Evolutionary conservation across 2,797 vertebrate species (phyloP).

Genomic region (Xiphophorus birchmanni): DNA sequence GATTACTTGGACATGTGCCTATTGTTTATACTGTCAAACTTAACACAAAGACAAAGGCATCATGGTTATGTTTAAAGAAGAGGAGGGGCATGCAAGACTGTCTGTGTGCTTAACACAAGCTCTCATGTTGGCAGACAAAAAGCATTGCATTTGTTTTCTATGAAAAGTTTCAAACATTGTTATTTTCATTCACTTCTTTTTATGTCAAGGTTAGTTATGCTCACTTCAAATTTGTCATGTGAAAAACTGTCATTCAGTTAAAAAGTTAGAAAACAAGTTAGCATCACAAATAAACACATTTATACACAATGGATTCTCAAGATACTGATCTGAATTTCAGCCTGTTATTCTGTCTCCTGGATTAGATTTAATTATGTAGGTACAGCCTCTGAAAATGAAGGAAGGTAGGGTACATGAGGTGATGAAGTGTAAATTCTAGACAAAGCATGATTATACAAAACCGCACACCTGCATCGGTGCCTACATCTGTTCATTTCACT

Average conservation of each 20-base stretch:
- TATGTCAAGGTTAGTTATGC: neutral
- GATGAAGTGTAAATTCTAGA: slow-evolving; percentile 54
- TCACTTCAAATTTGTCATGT: neutral
- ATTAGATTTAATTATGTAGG: slow-evolving; percentile 53
- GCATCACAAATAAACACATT: neutral
- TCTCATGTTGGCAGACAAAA: neutral
- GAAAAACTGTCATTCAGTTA: neutral
- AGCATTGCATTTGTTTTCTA: neutral
- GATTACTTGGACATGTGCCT: neutral
- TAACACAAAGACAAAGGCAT: neutral
- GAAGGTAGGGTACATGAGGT: slow-evolving; percentile 30
- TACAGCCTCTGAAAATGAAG: slow-evolving; percentile 45
- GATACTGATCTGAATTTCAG: slow-evolving; percentile 38
- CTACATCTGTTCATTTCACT: slow-evolving; percentile 67
- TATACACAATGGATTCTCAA: slow-evolving; percentile 9
- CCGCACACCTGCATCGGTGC: slow-evolving; percentile 59
- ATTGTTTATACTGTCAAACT: neutral
- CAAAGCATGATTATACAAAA: slow-evolving; percentile 56
- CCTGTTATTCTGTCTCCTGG: slow-evolving; percentile 35
- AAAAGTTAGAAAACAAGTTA: neutral
- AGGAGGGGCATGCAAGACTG: neutral
- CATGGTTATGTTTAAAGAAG: neutral
- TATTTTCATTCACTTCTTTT: neutral
- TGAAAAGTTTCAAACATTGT: neutral
- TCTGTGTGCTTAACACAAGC: neutral